Base-by-base conservation (phyloP, 2,888 invertebrate genomes). In the Xanthia icteritia region DNA sequence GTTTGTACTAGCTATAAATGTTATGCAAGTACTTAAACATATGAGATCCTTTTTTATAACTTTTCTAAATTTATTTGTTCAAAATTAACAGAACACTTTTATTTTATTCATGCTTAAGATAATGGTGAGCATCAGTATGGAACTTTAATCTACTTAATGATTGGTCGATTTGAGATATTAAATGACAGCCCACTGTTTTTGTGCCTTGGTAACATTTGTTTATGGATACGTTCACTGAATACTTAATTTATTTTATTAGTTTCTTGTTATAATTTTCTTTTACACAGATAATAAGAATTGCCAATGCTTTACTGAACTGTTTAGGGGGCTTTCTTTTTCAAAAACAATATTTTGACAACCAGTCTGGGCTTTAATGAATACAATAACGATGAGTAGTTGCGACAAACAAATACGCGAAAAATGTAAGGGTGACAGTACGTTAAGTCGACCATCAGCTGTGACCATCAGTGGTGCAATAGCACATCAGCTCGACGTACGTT, bases 101-200 rank as follows among this genome's bases (percentile, higher is more conserved):
- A 51, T 75, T 48, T 31, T 54, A 13, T n/a, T 31, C n/a, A 79
- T 58, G 83, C 51, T 54, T 68, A 64, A 13, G 13, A 17, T 61
- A 13, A 0, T 45, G 3, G 2, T 5, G 31, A 27, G 8, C 0
- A 5, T 20, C 0, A 15, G 0, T 31, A n/a, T 60, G 76, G 56
- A 83, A 79, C 61, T n/a, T 9, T 5, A 8, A 0, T 15, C 13
- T n/a, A 27, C 15, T 0, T 80, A 76, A 56, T 66, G 82, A 83
- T 83, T 80, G 79, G 82, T 67, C 23, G 45, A 64, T 70, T 73
- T n/a, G 8, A 23, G 8, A 15, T 48, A 65, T 66, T 45, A 4
- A n/a, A 39, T 76, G 84, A 76, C 83, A 83, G 60, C 2, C 27
- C 23, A 48, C 6, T 56, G 9, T 67, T 83, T 80, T 56, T 80